These are phyloP conservation scores for Minunthozetes semirufus DNA, from an alignment of 2,888 invertebrate species.

Conservation along the genomic window DNA sequence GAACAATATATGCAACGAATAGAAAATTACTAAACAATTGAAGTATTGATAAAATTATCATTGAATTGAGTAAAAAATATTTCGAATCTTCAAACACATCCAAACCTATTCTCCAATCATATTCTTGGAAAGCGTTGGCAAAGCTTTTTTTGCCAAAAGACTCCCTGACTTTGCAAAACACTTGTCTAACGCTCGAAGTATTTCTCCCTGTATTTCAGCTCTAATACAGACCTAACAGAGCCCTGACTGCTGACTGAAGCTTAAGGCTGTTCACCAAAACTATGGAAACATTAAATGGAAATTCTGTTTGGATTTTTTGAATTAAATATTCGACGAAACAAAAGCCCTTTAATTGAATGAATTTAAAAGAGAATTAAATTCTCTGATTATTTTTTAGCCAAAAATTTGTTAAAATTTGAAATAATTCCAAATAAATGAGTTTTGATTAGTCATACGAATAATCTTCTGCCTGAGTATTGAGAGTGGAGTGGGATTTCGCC, in stretches of 20 bases:
- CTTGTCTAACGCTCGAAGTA: constrained; percentile 2
- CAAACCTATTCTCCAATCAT: background rate
- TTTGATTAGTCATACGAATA: background rate
- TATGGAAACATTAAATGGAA: background rate
- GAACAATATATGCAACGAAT: background rate
- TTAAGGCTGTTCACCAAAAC: background rate
- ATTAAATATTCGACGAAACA: constrained; percentile 3
- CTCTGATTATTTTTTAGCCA: background rate
- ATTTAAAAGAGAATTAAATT: background rate
- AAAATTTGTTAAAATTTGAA: background rate
- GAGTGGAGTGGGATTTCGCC: constrained; percentile 4
- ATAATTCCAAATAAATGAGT: background rate
- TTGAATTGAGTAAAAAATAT: background rate
- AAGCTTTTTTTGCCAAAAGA: background rate
- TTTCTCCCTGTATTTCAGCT: background rate
- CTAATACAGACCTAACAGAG: background rate
- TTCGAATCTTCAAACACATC: background rate
- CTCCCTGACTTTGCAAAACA: background rate
- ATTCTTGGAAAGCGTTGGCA: background rate
- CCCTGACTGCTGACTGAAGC: background rate
- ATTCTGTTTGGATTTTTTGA: background rate
- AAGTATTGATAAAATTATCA: constrained; percentile 8
- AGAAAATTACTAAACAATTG: background rate
- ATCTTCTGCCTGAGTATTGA: background rate
- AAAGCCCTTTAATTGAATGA: background rate